Evolutionary conservation across 2,888 invertebrate species (phyloP), one percentile per base, ranked within the genome.

Genomic region (Drymonia ruficornis): DNA sequence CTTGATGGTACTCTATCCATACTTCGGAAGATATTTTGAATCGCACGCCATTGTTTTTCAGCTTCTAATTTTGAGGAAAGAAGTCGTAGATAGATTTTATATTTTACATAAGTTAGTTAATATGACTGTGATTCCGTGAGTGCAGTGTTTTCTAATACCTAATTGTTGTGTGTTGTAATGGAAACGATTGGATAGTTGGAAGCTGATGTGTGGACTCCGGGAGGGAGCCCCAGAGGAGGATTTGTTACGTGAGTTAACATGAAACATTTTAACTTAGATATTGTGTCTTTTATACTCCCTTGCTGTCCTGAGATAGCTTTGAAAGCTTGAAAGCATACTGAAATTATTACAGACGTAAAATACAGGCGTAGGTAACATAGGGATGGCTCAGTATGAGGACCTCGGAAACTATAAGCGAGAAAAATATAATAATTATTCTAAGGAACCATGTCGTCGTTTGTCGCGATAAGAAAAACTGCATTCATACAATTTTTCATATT

Each of bases 171-270:
- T 52, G 28, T 53, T 60, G 15, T 56, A n/a, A 63, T 59, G 54
- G 49, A 42, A 48, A 51, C 48, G 31, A 49, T 60, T 57, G 49
- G 36, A 47, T 49, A 58, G 52, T 63, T 54, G 56, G 53, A 67
- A 65, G 74, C 74, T 78, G 66, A 83, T 84, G 81, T 78, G 81
- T 75, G 81, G 76, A 78, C 71, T 70, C 56, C 66, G 53, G 55
- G 66, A 52, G 57, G 61, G 63, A 31, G 52, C 65, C 52, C 68
- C 59, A 56, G 61, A 72, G 49, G 73, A 70, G 57, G 65, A 75
- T 53, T 56, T 72, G 54, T 76, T 75, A 71, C 78, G 86, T 86
- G 74, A 84, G 83, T 76, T 49, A 23, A 23, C n/a, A n/a, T n/a
- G 23, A 23, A 23, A n/a, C 8, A 40, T 16, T 40, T 7, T 40